Evolutionary conservation across 2,113 vertebrate genomes (phyloP).

Genomic region (Gallinago undulata): DNA sequence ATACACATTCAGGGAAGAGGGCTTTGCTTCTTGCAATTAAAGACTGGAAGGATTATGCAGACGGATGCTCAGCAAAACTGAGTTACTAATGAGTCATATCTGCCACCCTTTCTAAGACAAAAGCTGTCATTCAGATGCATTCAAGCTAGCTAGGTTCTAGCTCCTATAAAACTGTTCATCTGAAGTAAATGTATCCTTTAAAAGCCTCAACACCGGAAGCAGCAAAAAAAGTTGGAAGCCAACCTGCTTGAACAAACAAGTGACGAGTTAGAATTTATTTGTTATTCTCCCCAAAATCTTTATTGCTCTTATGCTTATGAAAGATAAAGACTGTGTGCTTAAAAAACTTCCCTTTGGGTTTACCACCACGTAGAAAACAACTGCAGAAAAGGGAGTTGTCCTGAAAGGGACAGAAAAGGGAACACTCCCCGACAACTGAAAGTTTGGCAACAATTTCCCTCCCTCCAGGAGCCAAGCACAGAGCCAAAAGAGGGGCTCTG

Average conservation of each 20-base stretch:
- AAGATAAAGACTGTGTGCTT: neutral
- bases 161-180: neutral
- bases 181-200: neutral
- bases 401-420: neutral
- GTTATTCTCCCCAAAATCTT: neutral
- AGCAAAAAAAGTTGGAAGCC: neutral
- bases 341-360: neutral
- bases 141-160: neutral
- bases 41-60: constrained; percentile 37
- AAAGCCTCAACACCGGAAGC: neutral
- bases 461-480: neutral
- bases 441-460: neutral
- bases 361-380: neutral
- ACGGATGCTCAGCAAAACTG: constrained; percentile 39
- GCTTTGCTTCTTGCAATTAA: neutral
- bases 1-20: neutral
- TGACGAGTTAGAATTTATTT: neutral
- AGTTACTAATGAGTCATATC: constrained; percentile 38
- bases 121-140: constrained; percentile 23
- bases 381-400: neutral
- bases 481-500: neutral
- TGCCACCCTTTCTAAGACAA: constrained; percentile 26
- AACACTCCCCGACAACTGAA: neutral
- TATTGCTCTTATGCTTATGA: neutral
- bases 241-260: neutral